Evolutionary conservation across 2,113 vertebrate species (phyloP).

Genomic region (Odocoileus hemionus): DNA sequence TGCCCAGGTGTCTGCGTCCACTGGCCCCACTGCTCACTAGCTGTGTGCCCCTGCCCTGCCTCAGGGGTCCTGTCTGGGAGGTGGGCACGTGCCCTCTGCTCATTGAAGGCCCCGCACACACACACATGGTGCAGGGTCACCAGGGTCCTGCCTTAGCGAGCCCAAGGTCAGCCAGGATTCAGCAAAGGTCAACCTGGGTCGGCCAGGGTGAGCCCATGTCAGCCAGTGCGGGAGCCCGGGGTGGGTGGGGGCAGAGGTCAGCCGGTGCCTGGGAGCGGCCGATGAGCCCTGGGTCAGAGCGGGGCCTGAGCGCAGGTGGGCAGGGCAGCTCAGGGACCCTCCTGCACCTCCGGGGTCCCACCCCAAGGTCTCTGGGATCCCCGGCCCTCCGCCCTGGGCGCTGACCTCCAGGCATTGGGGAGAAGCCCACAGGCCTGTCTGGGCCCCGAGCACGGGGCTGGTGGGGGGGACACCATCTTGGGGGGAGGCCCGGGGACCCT

Average conservation of each 20-base stretch:
- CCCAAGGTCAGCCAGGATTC: not conserved
- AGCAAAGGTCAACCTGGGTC: not conserved
- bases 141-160: not conserved
- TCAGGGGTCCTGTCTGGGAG: too few species aligned
- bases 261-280: not conserved
- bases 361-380: not conserved
- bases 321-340: not conserved
- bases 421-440: not conserved
- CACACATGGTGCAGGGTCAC: not conserved
- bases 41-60: accelerated
- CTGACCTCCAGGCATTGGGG: not conserved
- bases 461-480: accelerated
- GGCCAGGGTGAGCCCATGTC: not conserved
- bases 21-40: accelerated
- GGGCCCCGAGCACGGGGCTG: accelerated
- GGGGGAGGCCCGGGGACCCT: not conserved
- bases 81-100: accelerated
- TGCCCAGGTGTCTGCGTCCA: accelerated
- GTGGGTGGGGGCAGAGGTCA: not conserved
- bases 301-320: accelerated
- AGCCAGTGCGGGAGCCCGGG: not conserved
- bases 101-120: not conserved
- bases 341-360: accelerated
- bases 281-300: not conserved
- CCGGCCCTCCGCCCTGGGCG: not conserved